Evolutionary conservation across 1,140 invertebrate genomes (phyloP).

Genomic region (Araneus ventricosus): DNA sequence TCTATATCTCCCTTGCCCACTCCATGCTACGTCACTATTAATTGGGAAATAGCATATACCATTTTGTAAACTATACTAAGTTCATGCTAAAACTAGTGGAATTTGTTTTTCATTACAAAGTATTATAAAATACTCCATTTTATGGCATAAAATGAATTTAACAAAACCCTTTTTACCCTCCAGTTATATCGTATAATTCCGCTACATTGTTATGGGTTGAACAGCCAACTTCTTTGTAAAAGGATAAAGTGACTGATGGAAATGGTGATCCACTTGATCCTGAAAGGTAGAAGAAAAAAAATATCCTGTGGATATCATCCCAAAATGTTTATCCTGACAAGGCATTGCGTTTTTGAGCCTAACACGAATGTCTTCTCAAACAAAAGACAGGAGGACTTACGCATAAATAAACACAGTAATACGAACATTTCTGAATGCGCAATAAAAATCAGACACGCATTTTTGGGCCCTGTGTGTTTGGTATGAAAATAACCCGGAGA

Average conservation of each 20-base stretch:
- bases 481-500: conserved; percentile 43
- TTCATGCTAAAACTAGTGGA: not conserved
- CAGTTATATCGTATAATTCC: not conserved
- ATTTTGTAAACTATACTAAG: too few species aligned
- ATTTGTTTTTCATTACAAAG: not conserved
- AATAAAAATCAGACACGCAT: conserved; percentile 24
- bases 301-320: not conserved
- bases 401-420: conserved; percentile 35
- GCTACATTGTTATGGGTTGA: not conserved
- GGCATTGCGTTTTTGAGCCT: not conserved
- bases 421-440: not conserved
- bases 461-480: not conserved
- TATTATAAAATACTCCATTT: not conserved
- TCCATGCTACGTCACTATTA: too few species aligned
- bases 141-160: not conserved
- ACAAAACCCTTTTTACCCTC: not conserved
- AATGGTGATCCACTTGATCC: not conserved
- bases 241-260: not conserved
- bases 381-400: conserved; percentile 24
- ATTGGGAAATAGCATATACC: too few species aligned
- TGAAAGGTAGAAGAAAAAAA: not conserved
- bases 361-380: not conserved
- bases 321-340: conserved; percentile 21
- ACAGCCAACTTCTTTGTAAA: not conserved
- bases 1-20: too few species aligned